These are phyloP conservation scores for Pyrocephalus nanus DNA, from an alignment of 2,797 vertebrate species.

Conservation along the genomic window DNA sequence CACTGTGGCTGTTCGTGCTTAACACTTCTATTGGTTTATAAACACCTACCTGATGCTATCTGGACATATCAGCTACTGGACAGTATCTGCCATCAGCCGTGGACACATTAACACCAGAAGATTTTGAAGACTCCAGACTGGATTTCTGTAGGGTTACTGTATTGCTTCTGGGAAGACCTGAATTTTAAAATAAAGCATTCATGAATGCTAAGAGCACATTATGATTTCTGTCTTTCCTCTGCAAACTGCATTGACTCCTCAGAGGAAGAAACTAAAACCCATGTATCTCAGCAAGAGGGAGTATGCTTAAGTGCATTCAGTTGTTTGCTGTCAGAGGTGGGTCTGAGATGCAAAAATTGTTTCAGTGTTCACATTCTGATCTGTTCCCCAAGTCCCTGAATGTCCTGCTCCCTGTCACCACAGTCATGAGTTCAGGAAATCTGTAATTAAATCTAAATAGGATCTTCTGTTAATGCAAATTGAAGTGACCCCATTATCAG, in stretches of 20 bases:
- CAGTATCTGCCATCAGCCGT: neutral
- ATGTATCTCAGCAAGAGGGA: neutral
- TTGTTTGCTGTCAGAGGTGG: neutral
- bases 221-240: neutral
- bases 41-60: neutral
- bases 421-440: neutral
- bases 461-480: neutral
- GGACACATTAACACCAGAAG: neutral
- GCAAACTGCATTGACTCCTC: neutral
- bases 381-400: neutral
- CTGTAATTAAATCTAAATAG: slow-evolving; percentile 37
- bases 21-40: neutral
- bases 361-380: neutral
- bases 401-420: neutral
- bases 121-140: neutral
- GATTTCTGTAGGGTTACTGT: neutral
- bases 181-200: neutral
- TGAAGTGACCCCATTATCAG: neutral
- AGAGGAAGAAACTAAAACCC: neutral
- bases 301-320: neutral
- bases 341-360: neutral
- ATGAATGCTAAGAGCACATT: neutral
- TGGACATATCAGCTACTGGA: neutral
- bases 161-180: neutral
- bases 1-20: neutral